Percentiles rank a stretch among this genome's conserved stretches.
Evolutionary conservation across 30 jellyfish, hydroid and myxozoan genomes (phyloP).

Genomic region (Aurelia coerulea): DNA sequence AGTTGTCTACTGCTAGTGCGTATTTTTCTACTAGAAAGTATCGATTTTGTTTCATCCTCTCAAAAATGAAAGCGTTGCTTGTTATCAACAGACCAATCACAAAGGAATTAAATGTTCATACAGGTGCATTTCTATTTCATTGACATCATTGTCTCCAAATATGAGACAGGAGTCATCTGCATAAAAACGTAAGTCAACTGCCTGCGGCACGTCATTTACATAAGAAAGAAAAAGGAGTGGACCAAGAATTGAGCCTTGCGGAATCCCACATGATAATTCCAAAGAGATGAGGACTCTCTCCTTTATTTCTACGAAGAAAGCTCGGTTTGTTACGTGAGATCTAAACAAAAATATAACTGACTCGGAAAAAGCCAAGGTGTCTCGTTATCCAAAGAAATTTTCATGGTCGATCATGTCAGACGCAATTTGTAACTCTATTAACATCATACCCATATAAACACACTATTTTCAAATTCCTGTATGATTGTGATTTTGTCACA

Average conservation of each 20-base stretch:
- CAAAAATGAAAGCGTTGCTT: constrained; percentile 10
- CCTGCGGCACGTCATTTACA: not conserved
- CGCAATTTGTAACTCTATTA: constrained; percentile 38
- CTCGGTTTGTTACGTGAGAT: constrained; percentile 21
- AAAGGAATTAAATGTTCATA: not conserved
- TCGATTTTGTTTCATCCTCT: constrained; percentile 6
- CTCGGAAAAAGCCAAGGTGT: constrained; percentile 20
- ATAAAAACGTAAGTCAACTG: constrained; percentile 31
- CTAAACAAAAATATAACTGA: constrained; percentile 10
- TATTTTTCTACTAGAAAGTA: not conserved
- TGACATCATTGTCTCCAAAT: not conserved
- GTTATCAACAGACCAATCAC: not conserved
- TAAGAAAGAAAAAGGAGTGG: constrained; percentile 14
- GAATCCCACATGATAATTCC: constrained; percentile 41
- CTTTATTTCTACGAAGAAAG: not conserved
- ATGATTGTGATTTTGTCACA: not conserved
- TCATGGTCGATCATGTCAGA: constrained; percentile 33
- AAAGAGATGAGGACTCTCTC: not conserved
- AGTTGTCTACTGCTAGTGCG: not conserved
- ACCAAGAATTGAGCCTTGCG: constrained; percentile 48
- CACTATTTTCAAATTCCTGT: constrained; percentile 12
- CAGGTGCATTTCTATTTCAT: not conserved
- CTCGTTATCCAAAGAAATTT: constrained; percentile 20
- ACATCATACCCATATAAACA: constrained; percentile 17
- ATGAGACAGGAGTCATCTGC: constrained; percentile 31